A percentile compares a stretch with the other conserved stretches of the same genome.
phyloP scores from a whole-genome alignment of 2,888 invertebrate genomes.

The Coelogynopora nodosa region DNA sequence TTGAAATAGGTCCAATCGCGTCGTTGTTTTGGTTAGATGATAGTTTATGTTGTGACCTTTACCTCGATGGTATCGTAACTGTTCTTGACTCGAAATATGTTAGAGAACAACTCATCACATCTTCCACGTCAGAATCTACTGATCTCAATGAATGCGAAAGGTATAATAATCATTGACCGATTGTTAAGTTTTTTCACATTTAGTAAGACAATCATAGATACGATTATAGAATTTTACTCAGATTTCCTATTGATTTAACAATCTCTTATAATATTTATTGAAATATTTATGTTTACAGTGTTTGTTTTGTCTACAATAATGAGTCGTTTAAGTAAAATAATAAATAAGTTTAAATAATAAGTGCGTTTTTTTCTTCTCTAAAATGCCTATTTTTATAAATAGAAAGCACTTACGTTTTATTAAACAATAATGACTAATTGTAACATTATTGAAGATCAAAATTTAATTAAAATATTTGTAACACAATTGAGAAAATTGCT shows the following conservation, averaged over 20 bases:
- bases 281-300: not conserved
- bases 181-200: not conserved
- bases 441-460: too few species aligned
- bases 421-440: too few species aligned
- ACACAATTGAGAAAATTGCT: too few species aligned
- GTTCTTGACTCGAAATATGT: slow-evolving; percentile 42
- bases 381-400: too few species aligned
- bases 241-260: not conserved
- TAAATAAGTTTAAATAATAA: too few species aligned
- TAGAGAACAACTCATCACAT: not conserved
- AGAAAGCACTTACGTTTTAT: too few species aligned
- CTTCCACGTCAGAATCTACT: not conserved
- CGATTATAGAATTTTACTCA: not conserved
- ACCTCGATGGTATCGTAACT: slow-evolving; percentile 63
- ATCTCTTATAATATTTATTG: not conserved
- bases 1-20: slow-evolving; percentile 64
- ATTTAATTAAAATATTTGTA: too few species aligned
- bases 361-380: too few species aligned
- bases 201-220: not conserved
- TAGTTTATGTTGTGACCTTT: slow-evolving; percentile 66
- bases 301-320: too few species aligned
- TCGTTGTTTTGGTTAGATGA: slow-evolving; percentile 67
- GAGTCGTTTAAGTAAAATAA: too few species aligned
- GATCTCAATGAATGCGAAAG: slow-evolving; percentile 56
- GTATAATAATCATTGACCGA: slow-evolving; percentile 51